Evolutionary conservation across 2,113 vertebrate species (phyloP).

Genomic region (Cyprinodon variegatus): DNA sequence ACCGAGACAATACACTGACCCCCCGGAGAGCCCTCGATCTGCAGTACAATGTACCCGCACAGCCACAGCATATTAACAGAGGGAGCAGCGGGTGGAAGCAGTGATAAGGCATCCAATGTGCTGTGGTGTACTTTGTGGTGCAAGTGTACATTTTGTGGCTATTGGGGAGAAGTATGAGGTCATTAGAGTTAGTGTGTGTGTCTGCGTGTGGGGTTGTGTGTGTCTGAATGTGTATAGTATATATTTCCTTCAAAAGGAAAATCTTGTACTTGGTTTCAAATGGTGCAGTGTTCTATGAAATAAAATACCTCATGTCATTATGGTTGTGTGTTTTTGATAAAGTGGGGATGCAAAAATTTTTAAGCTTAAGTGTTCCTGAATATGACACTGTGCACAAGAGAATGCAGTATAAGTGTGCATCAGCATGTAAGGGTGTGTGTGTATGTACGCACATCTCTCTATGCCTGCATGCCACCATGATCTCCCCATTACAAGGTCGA

Average conservation of each 20-base stretch:
- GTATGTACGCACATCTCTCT: conserved; percentile 67
- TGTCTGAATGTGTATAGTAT: conserved; percentile 15
- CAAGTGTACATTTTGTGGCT: conserved; percentile 68
- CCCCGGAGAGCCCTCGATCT: conserved; percentile 67
- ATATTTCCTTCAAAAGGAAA: conserved; percentile 46
- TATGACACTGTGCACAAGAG: conserved; percentile 47
- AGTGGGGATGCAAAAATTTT: conserved; percentile 52
- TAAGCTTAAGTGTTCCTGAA: conserved; percentile 57
- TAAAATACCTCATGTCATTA: conserved; percentile 37
- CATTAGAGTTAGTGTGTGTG: conserved; percentile 57
- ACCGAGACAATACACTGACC: conserved; percentile 75
- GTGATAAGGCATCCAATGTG: conserved; percentile 67
- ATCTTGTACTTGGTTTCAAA: conserved; percentile 46
- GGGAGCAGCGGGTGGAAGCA: conserved; percentile 61
- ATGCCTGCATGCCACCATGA: conserved; percentile 81
- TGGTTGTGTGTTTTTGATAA: conserved; percentile 56
- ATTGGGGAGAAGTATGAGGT: conserved; percentile 63
- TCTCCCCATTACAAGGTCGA: conserved; percentile 87
- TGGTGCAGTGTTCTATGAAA: conserved; percentile 55
- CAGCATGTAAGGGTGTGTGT: conserved; percentile 46
- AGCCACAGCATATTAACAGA: conserved; percentile 68
- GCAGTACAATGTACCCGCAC: conserved; percentile 59
- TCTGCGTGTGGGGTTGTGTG: conserved; percentile 13
- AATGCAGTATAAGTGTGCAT: conserved; percentile 57
- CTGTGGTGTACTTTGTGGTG: conserved; percentile 49